phyloP scores from a whole-genome alignment of 2,797 vertebrate genomes.

The Scleropages formosus region DNA sequence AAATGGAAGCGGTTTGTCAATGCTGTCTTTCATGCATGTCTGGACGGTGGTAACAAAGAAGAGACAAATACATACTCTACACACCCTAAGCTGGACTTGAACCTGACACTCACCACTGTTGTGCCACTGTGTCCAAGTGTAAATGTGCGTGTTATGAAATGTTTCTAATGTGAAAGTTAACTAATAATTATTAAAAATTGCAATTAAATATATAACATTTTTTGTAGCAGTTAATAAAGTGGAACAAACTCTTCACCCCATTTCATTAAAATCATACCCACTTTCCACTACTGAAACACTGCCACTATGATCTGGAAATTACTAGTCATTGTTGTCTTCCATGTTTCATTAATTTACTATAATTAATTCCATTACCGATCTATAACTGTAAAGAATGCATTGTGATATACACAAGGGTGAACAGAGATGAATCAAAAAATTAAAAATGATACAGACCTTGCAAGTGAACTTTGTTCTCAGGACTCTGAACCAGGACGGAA shows the following conservation, averaged over 20 bases:
- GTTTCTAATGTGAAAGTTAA: too few species aligned
- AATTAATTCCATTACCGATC: conserved; percentile 1
- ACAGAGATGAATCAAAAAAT: conserved; percentile 1
- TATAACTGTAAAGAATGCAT: neutral
- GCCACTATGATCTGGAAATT: neutral
- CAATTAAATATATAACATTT: too few species aligned
- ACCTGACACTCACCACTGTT: too few species aligned
- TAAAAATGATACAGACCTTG: conserved; percentile 78
- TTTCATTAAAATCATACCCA: neutral
- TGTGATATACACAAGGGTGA: neutral
- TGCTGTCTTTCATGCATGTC: too few species aligned
- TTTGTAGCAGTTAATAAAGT: neutral
- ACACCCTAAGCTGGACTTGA: too few species aligned
- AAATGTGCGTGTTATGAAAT: neutral
- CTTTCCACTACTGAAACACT: neutral
- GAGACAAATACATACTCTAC: too few species aligned
- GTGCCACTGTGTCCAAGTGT: too few species aligned
- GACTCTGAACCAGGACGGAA: conserved; percentile 96
- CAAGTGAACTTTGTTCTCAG: conserved; percentile 96
- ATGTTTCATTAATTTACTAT: neutral
- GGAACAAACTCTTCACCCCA: neutral
- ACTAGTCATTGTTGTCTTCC: neutral
- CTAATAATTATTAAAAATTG: too few species aligned
- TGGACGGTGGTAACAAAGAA: too few species aligned
- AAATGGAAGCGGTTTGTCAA: too few species aligned